Percentiles rank a stretch among this genome's conserved stretches.
These are phyloP conservation scores for Micronisus gabar DNA, from an alignment of 2,113 vertebrate species.

Conservation along the genomic window DNA sequence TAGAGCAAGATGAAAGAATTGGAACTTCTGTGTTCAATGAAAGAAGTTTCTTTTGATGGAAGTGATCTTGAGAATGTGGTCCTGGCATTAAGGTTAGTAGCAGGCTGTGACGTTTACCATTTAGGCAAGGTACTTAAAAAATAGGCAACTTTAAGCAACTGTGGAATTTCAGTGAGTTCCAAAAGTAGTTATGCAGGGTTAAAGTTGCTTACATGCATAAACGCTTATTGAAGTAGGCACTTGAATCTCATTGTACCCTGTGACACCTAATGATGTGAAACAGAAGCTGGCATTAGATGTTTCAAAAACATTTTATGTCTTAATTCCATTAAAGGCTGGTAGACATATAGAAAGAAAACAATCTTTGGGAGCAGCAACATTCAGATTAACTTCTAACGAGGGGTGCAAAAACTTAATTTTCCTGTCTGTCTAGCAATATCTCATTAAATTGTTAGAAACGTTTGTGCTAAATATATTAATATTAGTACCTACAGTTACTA, in stretches of 20 bases:
- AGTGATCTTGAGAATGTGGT: conserved; percentile 95
- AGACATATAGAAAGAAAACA: not conserved
- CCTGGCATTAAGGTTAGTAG: conserved; percentile 85
- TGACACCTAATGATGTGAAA: not conserved
- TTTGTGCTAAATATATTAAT: not conserved
- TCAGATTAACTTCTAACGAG: not conserved
- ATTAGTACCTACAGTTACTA: not conserved
- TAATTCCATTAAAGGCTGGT: not conserved
- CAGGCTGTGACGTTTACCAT: not conserved
- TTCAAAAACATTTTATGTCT: not conserved
- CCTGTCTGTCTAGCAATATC: not conserved
- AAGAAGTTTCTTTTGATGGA: conserved; percentile 92
- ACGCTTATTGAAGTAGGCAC: not conserved
- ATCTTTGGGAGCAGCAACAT: not conserved
- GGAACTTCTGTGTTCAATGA: conserved; percentile 94
- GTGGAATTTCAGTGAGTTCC: not conserved
- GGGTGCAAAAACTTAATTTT: not conserved
- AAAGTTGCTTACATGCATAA: not conserved
- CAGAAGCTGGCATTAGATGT: not conserved
- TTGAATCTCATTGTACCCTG: not conserved
- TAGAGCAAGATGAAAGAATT: conserved; percentile 98
- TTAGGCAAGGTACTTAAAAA: not conserved
- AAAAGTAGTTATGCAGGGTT: not conserved
- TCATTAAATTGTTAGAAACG: not conserved
- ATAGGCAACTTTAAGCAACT: not conserved